A percentile compares a stretch with the other conserved stretches of the same genome.
These are phyloP conservation scores for Microhierax caerulescens DNA, from an alignment of 2,797 vertebrate genomes.

Conservation along the genomic window DNA sequence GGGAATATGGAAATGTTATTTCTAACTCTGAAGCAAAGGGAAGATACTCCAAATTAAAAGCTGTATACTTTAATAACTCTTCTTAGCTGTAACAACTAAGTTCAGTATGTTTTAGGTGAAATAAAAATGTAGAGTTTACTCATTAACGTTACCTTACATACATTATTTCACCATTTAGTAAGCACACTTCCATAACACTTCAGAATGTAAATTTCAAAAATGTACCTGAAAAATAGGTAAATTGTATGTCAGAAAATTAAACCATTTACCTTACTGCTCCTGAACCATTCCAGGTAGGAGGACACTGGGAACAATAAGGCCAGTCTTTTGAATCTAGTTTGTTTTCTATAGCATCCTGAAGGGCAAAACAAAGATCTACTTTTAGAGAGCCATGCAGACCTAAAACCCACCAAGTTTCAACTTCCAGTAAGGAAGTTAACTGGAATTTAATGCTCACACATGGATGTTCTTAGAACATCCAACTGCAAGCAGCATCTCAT, in stretches of 20 bases:
- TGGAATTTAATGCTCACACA: neutral
- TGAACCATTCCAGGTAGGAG: constrained; percentile 93
- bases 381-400: neutral
- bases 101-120: neutral
- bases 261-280: constrained; percentile 88
- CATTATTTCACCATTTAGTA: neutral
- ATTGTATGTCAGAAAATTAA: neutral
- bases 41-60: neutral
- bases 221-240: neutral
- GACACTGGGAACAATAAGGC: constrained; percentile 90
- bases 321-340: constrained; percentile 91
- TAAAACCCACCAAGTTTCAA: neutral
- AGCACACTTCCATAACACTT: rapidly evolving
- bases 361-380: neutral
- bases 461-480: neutral
- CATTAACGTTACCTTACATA: neutral
- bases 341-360: constrained; percentile 93
- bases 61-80: too few relatives aligned
- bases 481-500: neutral
- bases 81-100: neutral
- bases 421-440: neutral
- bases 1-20: neutral
- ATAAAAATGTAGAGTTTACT: neutral
- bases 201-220: neutral
- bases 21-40: neutral